Evolutionary conservation across 2,797 vertebrate genomes (phyloP), one percentile per base, ranked within the genome.

Genomic region (Rallus crepitans): DNA sequence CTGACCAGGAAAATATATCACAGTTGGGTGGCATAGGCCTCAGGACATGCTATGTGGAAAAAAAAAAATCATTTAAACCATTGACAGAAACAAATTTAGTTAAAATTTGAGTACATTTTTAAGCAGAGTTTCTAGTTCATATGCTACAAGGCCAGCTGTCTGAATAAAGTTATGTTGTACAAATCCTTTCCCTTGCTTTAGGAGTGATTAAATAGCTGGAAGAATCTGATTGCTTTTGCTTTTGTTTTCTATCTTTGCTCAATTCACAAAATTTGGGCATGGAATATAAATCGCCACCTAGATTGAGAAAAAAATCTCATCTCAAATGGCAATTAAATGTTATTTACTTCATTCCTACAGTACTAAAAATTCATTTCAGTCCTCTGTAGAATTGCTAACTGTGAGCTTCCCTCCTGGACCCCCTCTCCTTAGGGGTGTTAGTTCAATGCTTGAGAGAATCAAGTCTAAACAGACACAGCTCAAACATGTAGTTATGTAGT

Each of bases 361-460:
- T 33, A 52, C 70, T 75, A 52, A 85, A 95, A 90, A 92, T 73
- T 95, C 39, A 72, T 96, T 90, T 81, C 59, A 95, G 25, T 76
- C 45, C 88, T 50, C 89, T 56, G 30, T 59, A 70, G 95, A 85
- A 81, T 86, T 89, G 56, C 82, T 89, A 91, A 95, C 69, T 93
- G 53, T 72, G 82, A 91, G 82, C 80, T 82, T 95, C 68, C 82
- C 79, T 88, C 71, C 33, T 81, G 70, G 63, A 88, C 25, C 77
- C 56, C 47, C 19, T 92, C 35, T 82, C 73, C 64, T 86, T 80
- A 91, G 68, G 87, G 79, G 48, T 77, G 48, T 73, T 87, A 82
- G 87, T 89, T 95, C 83, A 82, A 55, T 48, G 64, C 76, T 94
- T 92, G 80, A 91, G 76, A 93, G 96, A 95, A 97, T 82, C 64